Conservation (phyloP, 2,888 invertebrate genomes). For the Sarcophaga carnaria region DNA sequence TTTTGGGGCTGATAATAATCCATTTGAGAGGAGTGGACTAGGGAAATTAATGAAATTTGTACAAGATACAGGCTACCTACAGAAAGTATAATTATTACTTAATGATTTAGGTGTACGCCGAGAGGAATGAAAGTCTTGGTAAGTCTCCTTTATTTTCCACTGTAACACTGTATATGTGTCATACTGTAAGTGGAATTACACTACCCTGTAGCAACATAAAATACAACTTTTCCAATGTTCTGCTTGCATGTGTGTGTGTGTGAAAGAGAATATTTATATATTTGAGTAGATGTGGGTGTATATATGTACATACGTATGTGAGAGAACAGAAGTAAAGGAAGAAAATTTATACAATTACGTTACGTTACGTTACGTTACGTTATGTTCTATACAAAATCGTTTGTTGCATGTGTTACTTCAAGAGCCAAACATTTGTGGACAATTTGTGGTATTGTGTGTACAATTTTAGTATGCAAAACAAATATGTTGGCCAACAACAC, state of each 20-base stretch:
- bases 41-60: too few species aligned
- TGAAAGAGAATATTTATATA: neutral
- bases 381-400: constrained; percentile 54
- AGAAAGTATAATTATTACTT: too few species aligned
- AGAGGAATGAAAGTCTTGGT: too few species aligned
- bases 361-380: neutral
- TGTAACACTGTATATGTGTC: neutral
- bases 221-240: neutral
- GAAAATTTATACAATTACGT: constrained; percentile 62
- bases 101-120: too few species aligned
- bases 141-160: neutral
- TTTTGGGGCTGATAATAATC: too few species aligned
- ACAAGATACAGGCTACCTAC: too few species aligned
- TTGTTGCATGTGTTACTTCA: constrained; percentile 63
- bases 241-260: too few species aligned
- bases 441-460: constrained; percentile 62
- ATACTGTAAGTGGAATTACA: constrained; percentile 7
- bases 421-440: constrained; percentile 65
- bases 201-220: neutral
- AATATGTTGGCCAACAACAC: constrained; percentile 17
- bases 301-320: neutral
- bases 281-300: neutral
- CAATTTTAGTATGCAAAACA: constrained; percentile 63
- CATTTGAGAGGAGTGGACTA: too few species aligned
- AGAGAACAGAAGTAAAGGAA: neutral